Base-by-base conservation (phyloP, 2,888 invertebrate species). In the Pyrochroa serraticornis region DNA sequence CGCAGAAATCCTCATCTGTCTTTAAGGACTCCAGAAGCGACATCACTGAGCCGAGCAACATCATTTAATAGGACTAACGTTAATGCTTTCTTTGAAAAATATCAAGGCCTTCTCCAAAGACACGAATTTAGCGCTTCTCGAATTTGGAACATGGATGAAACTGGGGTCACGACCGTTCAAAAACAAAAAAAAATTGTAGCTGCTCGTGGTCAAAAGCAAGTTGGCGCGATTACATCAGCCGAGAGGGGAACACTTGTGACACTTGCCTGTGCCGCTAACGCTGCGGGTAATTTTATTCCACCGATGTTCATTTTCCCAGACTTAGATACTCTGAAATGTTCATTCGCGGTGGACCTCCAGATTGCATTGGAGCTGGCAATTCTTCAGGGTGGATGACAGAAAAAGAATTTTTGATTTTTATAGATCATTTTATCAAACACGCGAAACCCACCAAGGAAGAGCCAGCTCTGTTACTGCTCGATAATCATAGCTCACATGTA, bases 221-320 rank as follows among this genome's bases (percentile, higher is more conserved):
- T 75, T n/a, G 72, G 72, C 5, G 49, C 58, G 7, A 39, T 70
- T 7, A 73, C 70, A 10, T 73, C 72, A 7, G 71, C 61, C 30
- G 72, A 74, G 61, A 50, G 70, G 36, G 68, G 68, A 14, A 62
- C 63, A 6, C 38, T 73, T 30, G 68, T 71, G 7, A 71, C 72
- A 7, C 30, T 73, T 3, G 62, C 58, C 10, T 22, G 64, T 8
- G 65, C 66, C 10, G 62, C 70, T 6, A 63, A 58, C 50, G 72
- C 72, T 22, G 30, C 53, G 14, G 71, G 71, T 13, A 69, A 68
- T 53, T 42, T 36, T 8, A 56, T 73, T 47, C 72, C 74, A 9
- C 72, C 72, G n/a, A 63, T 70, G 13, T 68, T 74, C 31, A 50
- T 74, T 32, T 73, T 73, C 58, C 71, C n/a, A n/a, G n/a, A n/a